A percentile compares a stretch with the other conserved stretches of the same genome.
Evolutionary conservation across 2,888 invertebrate genomes (phyloP).

Genomic region (Ditylenchus weischeri): DNA sequence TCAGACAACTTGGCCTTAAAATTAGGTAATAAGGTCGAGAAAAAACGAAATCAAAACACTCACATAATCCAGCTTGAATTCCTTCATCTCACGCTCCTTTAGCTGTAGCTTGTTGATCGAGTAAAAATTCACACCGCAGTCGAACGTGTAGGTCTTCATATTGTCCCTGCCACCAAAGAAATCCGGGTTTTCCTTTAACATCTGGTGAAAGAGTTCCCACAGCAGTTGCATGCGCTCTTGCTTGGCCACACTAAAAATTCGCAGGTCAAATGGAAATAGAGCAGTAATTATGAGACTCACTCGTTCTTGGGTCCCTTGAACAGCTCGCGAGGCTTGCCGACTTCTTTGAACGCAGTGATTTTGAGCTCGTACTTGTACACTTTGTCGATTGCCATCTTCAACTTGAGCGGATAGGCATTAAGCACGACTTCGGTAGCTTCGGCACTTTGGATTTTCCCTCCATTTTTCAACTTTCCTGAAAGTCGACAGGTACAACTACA

Average conservation of each 20-base stretch:
- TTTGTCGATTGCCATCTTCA: too few species aligned
- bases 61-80: constrained; percentile 10
- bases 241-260: constrained; percentile 16
- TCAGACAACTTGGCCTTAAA: constrained; percentile 15
- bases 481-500: too few species aligned
- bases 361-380: too few species aligned
- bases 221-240: constrained; percentile 16
- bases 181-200: constrained; percentile 15
- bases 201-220: constrained; percentile 18
- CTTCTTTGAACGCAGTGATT: too few species aligned
- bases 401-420: too few species aligned
- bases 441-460: too few species aligned
- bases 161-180: constrained; percentile 16
- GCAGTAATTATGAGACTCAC: too few species aligned
- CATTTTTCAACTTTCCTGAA: too few species aligned
- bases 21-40: not conserved
- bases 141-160: constrained; percentile 9
- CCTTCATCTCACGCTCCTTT: constrained; percentile 1
- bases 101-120: not conserved
- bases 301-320: too few species aligned
- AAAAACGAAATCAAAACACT: not conserved
- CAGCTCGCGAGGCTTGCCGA: too few species aligned
- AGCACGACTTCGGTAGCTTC: too few species aligned
- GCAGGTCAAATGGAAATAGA: too few species aligned
- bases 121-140: constrained; percentile 25